phyloP scores from a whole-genome alignment of 2,113 vertebrate genomes.

The Salvelinus alpinus region DNA sequence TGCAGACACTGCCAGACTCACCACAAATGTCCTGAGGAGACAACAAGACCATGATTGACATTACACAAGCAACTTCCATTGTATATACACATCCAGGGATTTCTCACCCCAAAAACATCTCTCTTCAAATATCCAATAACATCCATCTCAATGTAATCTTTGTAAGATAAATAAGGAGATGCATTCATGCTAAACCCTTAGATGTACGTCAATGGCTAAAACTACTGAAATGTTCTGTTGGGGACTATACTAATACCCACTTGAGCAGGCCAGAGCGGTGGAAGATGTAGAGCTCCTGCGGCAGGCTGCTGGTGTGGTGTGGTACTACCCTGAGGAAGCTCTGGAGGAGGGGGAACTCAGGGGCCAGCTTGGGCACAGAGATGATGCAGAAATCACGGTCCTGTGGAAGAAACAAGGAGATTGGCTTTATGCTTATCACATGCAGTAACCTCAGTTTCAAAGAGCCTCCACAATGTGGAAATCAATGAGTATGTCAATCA shows the following conservation, averaged over 20 bases:
- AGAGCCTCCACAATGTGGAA: not conserved
- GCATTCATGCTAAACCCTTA: not conserved
- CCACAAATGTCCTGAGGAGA: constrained; percentile 73
- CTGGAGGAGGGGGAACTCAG: constrained; percentile 80
- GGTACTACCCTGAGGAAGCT: constrained; percentile 77
- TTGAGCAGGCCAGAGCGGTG: constrained; percentile 78
- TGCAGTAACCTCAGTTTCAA: not conserved
- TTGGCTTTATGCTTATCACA: not conserved
- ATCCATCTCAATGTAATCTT: not conserved
- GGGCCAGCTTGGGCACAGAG: constrained; percentile 70
- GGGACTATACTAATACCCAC: constrained; percentile 60
- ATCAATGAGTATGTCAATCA: too few species aligned
- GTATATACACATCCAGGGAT: not conserved
- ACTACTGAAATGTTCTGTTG: not conserved
- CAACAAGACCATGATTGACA: not conserved
- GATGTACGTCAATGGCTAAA: not conserved
- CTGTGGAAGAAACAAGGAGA: constrained; percentile 58
- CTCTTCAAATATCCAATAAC: not conserved
- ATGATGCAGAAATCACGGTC: constrained; percentile 83
- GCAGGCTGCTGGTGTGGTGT: constrained; percentile 49
- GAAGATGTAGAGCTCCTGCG: constrained; percentile 81
- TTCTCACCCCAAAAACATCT: not conserved
- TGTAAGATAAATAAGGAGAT: not conserved
- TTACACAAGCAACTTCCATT: not conserved
- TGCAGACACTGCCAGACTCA: constrained; percentile 71